Conservation (phyloP, 2,888 invertebrate genomes). For the Schrankia costaestrigalis region DNA sequence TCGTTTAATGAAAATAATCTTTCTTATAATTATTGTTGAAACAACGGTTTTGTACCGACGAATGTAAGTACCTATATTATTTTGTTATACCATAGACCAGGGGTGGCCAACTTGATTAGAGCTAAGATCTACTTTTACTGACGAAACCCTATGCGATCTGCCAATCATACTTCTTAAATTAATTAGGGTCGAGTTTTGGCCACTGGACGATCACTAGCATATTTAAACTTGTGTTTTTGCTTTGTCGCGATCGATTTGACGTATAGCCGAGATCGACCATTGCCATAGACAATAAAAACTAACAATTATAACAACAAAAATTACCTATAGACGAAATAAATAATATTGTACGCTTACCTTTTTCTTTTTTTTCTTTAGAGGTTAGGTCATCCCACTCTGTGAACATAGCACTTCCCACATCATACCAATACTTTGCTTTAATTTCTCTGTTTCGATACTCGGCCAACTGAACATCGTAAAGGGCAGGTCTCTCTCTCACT, state of each 20-base stretch:
- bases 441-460: constrained; percentile 19
- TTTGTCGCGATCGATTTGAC: too few relatives aligned
- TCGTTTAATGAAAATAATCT: constrained; percentile 17
- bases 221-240: too few relatives aligned
- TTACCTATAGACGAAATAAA: constrained; percentile 14
- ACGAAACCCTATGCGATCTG: too few relatives aligned
- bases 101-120: too few relatives aligned
- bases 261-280: too few relatives aligned
- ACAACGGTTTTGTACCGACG: constrained; percentile 17
- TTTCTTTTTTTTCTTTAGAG: constrained; percentile 14
- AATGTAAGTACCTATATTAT: constrained; percentile 14
- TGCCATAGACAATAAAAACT: constrained; percentile 6
- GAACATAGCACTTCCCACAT: constrained; percentile 20
- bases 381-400: constrained; percentile 19
- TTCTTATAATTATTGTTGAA: constrained; percentile 15
- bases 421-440: constrained; percentile 13
- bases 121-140: too few relatives aligned
- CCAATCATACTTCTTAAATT: too few relatives aligned
- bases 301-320: constrained; percentile 12
- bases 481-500: constrained; percentile 24
- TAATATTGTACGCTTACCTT: constrained; percentile 13
- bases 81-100: constrained; percentile 9
- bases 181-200: too few relatives aligned
- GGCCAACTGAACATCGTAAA: constrained; percentile 18
- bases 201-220: too few relatives aligned